A percentile compares a stretch with the other conserved stretches of the same genome.
Evolutionary conservation across 2,113 vertebrate genomes (phyloP).

Genomic region (Trogon melanurus): DNA sequence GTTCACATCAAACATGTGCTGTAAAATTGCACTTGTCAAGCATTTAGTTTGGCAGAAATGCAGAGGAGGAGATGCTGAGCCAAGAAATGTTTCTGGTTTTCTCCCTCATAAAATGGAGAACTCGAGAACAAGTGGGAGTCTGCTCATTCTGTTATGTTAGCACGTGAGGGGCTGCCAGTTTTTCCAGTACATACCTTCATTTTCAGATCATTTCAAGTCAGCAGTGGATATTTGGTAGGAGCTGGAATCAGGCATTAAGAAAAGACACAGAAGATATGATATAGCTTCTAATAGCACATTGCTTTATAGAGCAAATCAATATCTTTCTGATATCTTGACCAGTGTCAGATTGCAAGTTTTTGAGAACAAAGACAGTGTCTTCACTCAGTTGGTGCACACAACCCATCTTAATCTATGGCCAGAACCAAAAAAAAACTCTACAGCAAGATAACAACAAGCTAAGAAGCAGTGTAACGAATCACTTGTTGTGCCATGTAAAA

Average conservation of each 20-base stretch:
- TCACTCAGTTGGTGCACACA: background rate
- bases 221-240: background rate
- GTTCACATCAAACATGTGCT: slow-evolving; percentile 62
- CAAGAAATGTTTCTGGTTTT: slow-evolving; percentile 61
- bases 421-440: background rate
- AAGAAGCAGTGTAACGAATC: background rate
- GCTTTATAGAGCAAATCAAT: background rate
- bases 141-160: background rate
- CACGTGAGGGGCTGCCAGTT: background rate
- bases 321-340: background rate
- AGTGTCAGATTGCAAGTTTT: background rate
- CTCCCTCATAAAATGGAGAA: slow-evolving; percentile 47
- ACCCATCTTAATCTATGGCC: background rate
- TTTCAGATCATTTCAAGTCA: slow-evolving; percentile 28
- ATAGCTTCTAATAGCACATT: background rate
- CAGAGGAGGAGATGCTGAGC: slow-evolving; percentile 48
- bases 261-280: background rate
- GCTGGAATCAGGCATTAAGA: background rate
- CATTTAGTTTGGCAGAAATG: slow-evolving; percentile 65
- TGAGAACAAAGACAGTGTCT: background rate
- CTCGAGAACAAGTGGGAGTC: slow-evolving; percentile 35
- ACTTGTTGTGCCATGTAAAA: fast-evolving
- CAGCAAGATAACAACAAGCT: background rate
- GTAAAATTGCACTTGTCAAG: slow-evolving; percentile 69
- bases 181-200: background rate